phyloP scores from a whole-genome alignment of 2,888 invertebrate genomes.

The Ditylenchus weischeri region DNA sequence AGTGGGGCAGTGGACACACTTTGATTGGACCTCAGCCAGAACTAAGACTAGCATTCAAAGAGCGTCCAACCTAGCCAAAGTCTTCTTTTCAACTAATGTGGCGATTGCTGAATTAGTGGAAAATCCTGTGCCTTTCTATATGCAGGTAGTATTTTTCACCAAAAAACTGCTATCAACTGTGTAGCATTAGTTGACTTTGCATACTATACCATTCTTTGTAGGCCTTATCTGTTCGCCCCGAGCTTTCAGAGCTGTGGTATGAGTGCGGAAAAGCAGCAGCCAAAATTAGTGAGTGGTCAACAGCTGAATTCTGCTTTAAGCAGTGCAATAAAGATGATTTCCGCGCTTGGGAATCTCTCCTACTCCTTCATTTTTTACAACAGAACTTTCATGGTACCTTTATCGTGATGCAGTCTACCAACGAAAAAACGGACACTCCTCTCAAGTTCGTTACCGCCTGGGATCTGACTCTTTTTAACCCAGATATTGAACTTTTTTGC shows the following conservation, averaged over 20 bases:
- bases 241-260: constrained; percentile 21
- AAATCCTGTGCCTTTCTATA: constrained; percentile 21
- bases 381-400: constrained; percentile 17
- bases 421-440: too few species aligned
- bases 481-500: too few species aligned
- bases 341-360: constrained; percentile 24
- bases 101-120: constrained; percentile 18
- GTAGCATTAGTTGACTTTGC: neutral
- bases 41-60: constrained; percentile 5
- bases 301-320: constrained; percentile 35
- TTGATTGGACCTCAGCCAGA: constrained; percentile 17
- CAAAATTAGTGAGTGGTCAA: constrained; percentile 14
- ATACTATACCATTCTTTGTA: neutral
- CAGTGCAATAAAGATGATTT: constrained; percentile 35
- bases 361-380: constrained; percentile 17
- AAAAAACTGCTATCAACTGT: neutral
- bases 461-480: too few species aligned
- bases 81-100: constrained; percentile 23
- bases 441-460: too few species aligned
- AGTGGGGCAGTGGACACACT: constrained; percentile 12
- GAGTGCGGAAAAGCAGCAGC: constrained; percentile 18
- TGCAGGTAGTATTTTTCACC: constrained; percentile 14
- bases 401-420: neutral
- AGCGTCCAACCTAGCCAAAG: constrained; percentile 22
- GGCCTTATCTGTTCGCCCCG: constrained; percentile 25